These are phyloP conservation scores for Heteromurus nitidus DNA, from an alignment of 2,888 invertebrate genomes.

Conservation along the genomic window DNA sequence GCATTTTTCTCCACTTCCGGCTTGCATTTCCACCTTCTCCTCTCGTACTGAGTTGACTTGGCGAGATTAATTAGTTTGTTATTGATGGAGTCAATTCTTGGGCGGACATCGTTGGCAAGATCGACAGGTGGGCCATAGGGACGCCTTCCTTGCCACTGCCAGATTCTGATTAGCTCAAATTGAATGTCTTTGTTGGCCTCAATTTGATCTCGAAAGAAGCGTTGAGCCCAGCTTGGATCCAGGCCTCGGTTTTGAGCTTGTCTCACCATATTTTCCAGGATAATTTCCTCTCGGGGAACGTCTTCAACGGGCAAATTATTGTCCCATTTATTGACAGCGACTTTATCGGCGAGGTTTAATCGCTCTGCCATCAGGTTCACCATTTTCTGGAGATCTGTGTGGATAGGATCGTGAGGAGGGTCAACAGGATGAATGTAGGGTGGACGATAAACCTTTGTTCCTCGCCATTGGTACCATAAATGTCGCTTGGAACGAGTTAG, in stretches of 20 bases:
- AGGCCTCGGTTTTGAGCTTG: constrained; percentile 49
- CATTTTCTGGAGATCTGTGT: constrained; percentile 49
- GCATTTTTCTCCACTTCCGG: constrained; percentile 45
- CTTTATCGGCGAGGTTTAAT: constrained; percentile 59
- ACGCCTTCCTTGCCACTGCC: constrained; percentile 41
- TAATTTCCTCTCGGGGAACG: constrained; percentile 59
- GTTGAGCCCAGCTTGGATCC: constrained; percentile 42
- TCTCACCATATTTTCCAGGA: constrained; percentile 53
- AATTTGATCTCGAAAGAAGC: constrained; percentile 65
- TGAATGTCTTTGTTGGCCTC: constrained; percentile 69
- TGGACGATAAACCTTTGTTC: constrained; percentile 8
- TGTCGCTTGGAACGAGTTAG: constrained; percentile 37
- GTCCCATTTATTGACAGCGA: constrained; percentile 66
- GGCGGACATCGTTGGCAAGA: constrained; percentile 57
- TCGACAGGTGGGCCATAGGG: constrained; percentile 60
- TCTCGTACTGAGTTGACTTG: constrained; percentile 33
- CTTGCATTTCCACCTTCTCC: constrained; percentile 32
- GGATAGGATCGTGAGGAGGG: background rate
- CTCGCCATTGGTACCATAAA: constrained; percentile 47
- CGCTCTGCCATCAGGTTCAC: constrained; percentile 53
- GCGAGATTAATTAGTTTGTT: constrained; percentile 44
- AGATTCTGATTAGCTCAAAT: constrained; percentile 46
- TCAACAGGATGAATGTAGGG: too few relatives aligned
- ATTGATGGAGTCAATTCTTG: constrained; percentile 63
- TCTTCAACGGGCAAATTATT: constrained; percentile 58